phyloP scores from a whole-genome alignment of 2,888 invertebrate species.

The Xanthia icteritia region DNA sequence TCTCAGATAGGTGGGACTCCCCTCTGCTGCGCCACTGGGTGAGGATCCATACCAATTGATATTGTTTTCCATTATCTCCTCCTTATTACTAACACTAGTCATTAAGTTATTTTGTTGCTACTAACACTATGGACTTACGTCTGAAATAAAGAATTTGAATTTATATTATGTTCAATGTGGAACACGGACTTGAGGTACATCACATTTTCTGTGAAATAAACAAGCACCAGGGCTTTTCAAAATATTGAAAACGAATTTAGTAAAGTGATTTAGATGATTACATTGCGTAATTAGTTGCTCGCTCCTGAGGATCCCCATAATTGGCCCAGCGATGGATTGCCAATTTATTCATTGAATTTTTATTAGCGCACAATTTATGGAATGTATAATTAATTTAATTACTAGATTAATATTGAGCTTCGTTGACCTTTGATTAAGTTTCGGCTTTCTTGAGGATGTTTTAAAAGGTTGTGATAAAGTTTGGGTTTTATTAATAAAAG shows the following conservation, averaged over 20 bases:
- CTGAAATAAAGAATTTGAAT: too few species aligned
- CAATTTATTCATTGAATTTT: constrained; percentile 59
- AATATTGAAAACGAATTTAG: constrained; percentile 20
- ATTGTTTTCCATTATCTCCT: too few species aligned
- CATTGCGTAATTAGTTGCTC: constrained; percentile 45
- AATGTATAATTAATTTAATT: constrained; percentile 58
- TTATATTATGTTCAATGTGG: not conserved
- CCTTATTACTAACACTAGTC: too few species aligned
- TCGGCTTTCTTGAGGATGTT: not conserved
- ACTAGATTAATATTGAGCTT: constrained; percentile 40
- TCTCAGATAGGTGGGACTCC: too few species aligned
- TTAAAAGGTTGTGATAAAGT: not conserved
- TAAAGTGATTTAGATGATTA: constrained; percentile 41
- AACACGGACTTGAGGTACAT: not conserved
- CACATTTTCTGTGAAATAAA: not conserved
- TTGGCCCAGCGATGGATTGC: constrained; percentile 28
- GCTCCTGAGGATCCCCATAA: constrained; percentile 8
- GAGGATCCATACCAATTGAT: too few species aligned
- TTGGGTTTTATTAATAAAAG: not conserved
- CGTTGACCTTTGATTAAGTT: constrained; percentile 19
- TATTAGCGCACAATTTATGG: constrained; percentile 51
- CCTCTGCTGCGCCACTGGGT: too few species aligned
- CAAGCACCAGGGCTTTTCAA: not conserved
- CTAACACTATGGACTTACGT: too few species aligned
- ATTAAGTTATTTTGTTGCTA: too few species aligned